Evolutionary conservation across 2,888 invertebrate genomes (phyloP).

Genomic region (Napeogenes inachia): DNA sequence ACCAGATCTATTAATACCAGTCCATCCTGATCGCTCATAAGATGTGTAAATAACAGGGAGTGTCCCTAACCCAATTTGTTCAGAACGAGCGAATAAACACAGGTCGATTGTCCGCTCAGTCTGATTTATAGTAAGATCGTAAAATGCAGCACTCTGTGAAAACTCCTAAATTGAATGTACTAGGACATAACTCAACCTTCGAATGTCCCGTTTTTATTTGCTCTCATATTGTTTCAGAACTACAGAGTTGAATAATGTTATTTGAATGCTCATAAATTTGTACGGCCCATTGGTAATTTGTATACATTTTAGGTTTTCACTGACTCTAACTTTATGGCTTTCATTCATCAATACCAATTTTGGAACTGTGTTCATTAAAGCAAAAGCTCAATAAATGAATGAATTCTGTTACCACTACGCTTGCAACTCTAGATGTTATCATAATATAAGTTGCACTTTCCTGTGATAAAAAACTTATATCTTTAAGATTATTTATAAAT

Average conservation of each 20-base stretch:
- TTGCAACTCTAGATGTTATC: too few species aligned
- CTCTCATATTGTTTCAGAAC: conserved; percentile 36
- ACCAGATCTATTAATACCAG: conserved; percentile 29
- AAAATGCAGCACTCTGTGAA: conserved; percentile 41
- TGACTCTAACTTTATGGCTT: neutral
- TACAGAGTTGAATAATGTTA: conserved; percentile 19
- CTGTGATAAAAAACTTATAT: too few species aligned
- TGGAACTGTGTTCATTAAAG: too few species aligned
- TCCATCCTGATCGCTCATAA: conserved; percentile 57
- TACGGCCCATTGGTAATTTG: conserved; percentile 15
- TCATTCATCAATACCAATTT: too few species aligned
- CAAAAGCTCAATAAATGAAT: too few species aligned
- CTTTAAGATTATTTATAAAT: too few species aligned
- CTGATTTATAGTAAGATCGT: conserved; percentile 63
- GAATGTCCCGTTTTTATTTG: conserved; percentile 33
- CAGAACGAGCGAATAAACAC: conserved; percentile 65
- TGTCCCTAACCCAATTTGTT: conserved; percentile 68
- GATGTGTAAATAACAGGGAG: conserved; percentile 55
- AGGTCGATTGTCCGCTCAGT: conserved; percentile 48
- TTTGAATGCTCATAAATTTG: conserved; percentile 18
- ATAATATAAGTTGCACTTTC: too few species aligned
- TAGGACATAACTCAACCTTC: conserved; percentile 36
- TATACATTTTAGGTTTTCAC: neutral
- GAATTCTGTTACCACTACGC: too few species aligned
- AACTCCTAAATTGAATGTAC: conserved; percentile 25